Conservation (phyloP, 1,140 invertebrate species). For the Philaenus spumarius region DNA sequence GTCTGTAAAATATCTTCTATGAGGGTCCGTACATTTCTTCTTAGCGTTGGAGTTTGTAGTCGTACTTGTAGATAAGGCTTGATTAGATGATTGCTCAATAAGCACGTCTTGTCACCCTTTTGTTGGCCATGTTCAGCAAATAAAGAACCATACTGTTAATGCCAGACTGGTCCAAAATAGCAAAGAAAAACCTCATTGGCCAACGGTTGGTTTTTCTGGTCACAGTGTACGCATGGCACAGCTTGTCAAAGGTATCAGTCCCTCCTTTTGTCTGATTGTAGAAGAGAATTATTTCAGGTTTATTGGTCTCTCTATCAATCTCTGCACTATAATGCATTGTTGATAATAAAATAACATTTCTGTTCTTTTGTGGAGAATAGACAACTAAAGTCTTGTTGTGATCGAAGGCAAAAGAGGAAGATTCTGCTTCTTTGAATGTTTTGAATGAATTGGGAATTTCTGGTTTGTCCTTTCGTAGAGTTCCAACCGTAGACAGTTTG, state of each 20-base stretch:
- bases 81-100: background rate
- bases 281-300: no score
- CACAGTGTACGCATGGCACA: background rate
- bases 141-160: background rate
- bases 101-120: background rate
- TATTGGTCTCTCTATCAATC: background rate
- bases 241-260: constrained; percentile 1
- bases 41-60: background rate
- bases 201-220: background rate
- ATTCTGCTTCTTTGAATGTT: background rate
- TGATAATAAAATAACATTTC: no score
- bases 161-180: background rate
- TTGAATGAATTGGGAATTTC: background rate
- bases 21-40: background rate
- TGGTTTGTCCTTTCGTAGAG: background rate
- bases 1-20: background rate
- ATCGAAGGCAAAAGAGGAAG: background rate
- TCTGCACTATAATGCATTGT: background rate
- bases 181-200: background rate
- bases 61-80: background rate
- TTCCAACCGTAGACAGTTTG: no score
- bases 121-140: background rate
- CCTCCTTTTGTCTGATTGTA: background rate
- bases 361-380: background rate
- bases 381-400: background rate